Conservation (phyloP, 2,888 invertebrate species). For the Thecocarcelia acutangulata region DNA sequence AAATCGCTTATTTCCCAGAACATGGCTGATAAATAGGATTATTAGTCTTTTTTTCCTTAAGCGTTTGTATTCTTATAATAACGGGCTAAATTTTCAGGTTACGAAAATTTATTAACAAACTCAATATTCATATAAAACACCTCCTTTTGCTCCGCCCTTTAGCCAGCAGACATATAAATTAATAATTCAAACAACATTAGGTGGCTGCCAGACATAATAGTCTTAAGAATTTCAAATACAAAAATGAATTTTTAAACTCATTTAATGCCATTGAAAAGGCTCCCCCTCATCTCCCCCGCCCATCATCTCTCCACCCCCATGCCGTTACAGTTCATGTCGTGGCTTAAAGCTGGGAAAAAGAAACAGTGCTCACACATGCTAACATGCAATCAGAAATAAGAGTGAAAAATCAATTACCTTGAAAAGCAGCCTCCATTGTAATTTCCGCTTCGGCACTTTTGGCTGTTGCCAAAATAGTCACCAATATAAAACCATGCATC, state of each 20-base stretch:
- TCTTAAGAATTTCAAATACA: slow-evolving; percentile 18
- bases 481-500: slow-evolving; percentile 78
- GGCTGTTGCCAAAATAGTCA: slow-evolving; percentile 77
- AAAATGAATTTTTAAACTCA: background rate
- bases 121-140: background rate
- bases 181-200: background rate
- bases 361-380: background rate
- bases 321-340: background rate
- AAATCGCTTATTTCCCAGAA: too few species aligned
- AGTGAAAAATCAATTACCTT: slow-evolving; percentile 81
- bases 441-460: slow-evolving; percentile 79
- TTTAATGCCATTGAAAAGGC: background rate
- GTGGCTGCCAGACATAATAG: slow-evolving; percentile 5
- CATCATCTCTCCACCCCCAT: background rate
- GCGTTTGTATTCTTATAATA: too few species aligned
- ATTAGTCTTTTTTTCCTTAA: too few species aligned
- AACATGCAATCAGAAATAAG: background rate
- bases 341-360: background rate
- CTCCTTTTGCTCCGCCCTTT: background rate
- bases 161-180: background rate
- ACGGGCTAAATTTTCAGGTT: too few species aligned
- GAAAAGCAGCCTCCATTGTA: slow-evolving; percentile 84
- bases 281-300: background rate
- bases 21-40: too few species aligned
- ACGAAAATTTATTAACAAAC: too few species aligned